These are phyloP conservation scores for Cherax quadricarinatus DNA, from an alignment of 1,140 invertebrate genomes.

Conservation along the genomic window DNA sequence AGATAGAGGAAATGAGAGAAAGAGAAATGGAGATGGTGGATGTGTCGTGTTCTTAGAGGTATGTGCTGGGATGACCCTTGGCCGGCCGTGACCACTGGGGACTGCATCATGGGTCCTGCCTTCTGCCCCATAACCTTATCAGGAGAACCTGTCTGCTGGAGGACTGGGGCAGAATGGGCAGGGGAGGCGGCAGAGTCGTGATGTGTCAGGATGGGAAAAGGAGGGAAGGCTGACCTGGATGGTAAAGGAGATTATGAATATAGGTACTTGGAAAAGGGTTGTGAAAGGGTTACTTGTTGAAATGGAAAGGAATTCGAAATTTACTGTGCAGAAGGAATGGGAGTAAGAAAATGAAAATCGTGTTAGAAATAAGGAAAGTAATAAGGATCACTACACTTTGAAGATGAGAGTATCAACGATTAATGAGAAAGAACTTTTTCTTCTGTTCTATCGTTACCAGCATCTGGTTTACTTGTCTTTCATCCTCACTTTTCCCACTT, in stretches of 20 bases:
- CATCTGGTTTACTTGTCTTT: too few relatives aligned
- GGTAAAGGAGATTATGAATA: slow-evolving; percentile 21
- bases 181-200: slow-evolving; percentile 36
- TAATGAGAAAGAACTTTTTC: too few relatives aligned
- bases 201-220: not conserved
- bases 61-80: slow-evolving; percentile 39
- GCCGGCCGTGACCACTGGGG: slow-evolving; percentile 52
- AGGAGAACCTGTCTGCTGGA: slow-evolving; percentile 50
- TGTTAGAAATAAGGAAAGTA: too few relatives aligned
- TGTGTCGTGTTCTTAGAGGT: not conserved
- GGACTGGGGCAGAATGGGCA: slow-evolving; percentile 54
- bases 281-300: not conserved
- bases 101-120: slow-evolving; percentile 28
- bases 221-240: slow-evolving; percentile 39
- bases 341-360: too few relatives aligned
- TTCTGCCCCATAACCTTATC: slow-evolving; percentile 53
- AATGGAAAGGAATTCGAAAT: too few relatives aligned
- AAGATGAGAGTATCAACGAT: too few relatives aligned
- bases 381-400: too few relatives aligned
- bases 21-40: not conserved
- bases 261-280: not conserved
- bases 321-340: too few relatives aligned
- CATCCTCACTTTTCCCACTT: too few relatives aligned
- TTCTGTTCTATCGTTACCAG: too few relatives aligned
- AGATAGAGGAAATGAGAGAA: not conserved